Evolutionary conservation across 2,113 vertebrate species (phyloP).

Genomic region (Chelonoidis abingdonii): DNA sequence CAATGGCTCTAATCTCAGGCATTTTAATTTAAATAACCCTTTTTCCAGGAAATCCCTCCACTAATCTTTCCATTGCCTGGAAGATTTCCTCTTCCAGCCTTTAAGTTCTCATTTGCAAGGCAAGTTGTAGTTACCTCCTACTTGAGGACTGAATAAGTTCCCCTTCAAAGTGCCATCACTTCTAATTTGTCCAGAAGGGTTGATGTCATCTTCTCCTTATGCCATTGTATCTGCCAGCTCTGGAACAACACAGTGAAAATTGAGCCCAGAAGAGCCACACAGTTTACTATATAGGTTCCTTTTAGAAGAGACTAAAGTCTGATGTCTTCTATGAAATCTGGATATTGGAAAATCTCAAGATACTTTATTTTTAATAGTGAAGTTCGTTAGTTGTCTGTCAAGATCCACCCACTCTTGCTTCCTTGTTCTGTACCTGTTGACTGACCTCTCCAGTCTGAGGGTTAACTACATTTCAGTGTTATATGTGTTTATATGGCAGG

Average conservation of each 20-base stretch:
- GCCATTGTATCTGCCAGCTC: neutral
- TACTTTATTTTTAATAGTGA: neutral
- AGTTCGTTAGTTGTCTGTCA: neutral
- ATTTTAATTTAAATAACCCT: neutral
- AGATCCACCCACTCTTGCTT: neutral
- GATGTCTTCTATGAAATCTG: neutral
- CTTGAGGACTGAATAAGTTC: neutral
- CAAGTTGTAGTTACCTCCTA: neutral
- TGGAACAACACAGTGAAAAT: neutral
- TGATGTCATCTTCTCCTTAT: neutral
- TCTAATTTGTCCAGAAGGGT: neutral
- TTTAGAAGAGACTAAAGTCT: neutral
- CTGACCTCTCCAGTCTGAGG: neutral
- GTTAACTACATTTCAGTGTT: neutral
- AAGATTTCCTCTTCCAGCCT: neutral
- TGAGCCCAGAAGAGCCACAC: neutral
- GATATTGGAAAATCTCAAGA: neutral
- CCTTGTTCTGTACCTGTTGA: neutral
- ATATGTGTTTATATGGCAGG: neutral
- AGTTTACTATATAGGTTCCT: neutral
- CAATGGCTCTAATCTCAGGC: neutral
- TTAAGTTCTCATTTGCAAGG: neutral
- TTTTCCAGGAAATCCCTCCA: conserved; percentile 20
- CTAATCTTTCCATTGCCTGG: neutral
- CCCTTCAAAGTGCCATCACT: neutral